A percentile compares a stretch with the other conserved stretches of the same genome.
Evolutionary conservation across 2,113 vertebrate species (phyloP).

Genomic region (Riparia riparia): DNA sequence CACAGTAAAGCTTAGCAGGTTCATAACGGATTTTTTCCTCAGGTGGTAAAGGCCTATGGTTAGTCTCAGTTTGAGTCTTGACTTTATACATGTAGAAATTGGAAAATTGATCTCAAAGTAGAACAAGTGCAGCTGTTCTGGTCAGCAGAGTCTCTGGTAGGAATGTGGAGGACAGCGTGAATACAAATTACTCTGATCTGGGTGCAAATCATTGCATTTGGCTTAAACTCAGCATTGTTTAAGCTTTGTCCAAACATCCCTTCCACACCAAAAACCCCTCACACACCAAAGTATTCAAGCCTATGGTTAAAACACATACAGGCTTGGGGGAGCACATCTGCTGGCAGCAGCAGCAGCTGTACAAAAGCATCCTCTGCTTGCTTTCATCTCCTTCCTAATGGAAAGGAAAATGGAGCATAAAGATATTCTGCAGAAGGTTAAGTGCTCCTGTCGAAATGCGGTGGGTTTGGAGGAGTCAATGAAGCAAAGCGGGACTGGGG

Average conservation of each 20-base stretch:
- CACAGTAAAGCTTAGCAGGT: background rate
- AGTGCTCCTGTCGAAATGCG: constrained; percentile 61
- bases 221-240: background rate
- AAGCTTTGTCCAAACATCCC: background rate
- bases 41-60: background rate
- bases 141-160: background rate
- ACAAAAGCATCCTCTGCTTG: constrained; percentile 59
- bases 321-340: constrained; percentile 2
- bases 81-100: background rate
- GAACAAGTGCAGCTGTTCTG: background rate
- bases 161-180: background rate
- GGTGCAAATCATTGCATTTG: background rate
- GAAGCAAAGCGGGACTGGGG: constrained; percentile 1
- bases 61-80: background rate
- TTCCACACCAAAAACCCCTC: background rate
- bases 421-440: constrained; percentile 75
- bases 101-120: background rate
- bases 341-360: constrained; percentile 26
- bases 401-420: constrained; percentile 80
- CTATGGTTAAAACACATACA: background rate
- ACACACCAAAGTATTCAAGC: background rate
- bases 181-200: background rate
- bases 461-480: constrained; percentile 32
- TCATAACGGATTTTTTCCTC: background rate
- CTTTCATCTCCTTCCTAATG: constrained; percentile 71